Conservation (phyloP, 2,888 invertebrate genomes). For the Thecocarcelia acutangulata region DNA sequence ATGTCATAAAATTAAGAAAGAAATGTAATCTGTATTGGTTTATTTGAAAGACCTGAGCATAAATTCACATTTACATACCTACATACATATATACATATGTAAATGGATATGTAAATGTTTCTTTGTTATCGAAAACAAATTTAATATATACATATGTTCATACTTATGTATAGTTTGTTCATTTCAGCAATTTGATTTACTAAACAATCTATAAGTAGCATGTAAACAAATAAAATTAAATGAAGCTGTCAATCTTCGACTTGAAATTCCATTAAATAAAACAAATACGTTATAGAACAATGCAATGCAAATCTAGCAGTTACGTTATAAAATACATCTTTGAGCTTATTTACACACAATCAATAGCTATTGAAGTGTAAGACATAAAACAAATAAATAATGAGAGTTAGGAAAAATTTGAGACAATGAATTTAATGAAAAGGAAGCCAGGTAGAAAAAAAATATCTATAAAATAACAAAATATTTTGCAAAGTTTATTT, state of each 20-base stretch:
- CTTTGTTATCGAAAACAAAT: no score
- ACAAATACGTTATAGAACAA: slow-evolving; percentile 31
- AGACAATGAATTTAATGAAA: not conserved
- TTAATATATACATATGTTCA: not conserved
- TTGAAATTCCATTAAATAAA: slow-evolving; percentile 44
- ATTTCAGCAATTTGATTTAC: not conserved
- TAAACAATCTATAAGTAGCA: slow-evolving; percentile 32
- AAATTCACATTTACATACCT: no score
- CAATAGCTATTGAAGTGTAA: not conserved
- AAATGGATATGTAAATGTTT: no score
- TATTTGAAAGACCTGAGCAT: no score
- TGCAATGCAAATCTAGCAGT: not conserved
- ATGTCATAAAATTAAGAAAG: no score
- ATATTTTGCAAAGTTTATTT: no score
- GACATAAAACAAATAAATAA: not conserved
- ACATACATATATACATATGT: no score
- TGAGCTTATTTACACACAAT: slow-evolving; percentile 23
- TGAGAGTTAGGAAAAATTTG: not conserved
- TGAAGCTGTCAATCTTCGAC: slow-evolving; percentile 55
- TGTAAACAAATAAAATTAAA: slow-evolving; percentile 48
- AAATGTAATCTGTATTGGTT: no score
- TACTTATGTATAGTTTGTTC: not conserved
- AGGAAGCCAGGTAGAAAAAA: not conserved
- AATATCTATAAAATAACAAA: not conserved
- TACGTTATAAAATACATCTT: slow-evolving; percentile 7